These are phyloP conservation scores for Solea solea DNA, from an alignment of 2,113 vertebrate species.

Conservation along the genomic window DNA sequence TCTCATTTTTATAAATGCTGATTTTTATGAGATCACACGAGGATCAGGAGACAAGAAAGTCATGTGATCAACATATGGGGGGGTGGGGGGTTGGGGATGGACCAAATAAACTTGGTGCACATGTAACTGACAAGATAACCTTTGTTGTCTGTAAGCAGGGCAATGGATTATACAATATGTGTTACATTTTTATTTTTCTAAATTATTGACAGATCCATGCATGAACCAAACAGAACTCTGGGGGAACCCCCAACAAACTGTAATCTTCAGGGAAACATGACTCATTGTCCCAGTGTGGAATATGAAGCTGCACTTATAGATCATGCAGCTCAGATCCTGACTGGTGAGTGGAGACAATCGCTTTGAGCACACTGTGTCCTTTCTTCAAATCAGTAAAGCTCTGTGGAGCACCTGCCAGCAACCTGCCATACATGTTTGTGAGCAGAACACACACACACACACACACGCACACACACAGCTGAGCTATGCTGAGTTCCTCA, in stretches of 20 bases:
- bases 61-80: neutral
- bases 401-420: conserved; percentile 43
- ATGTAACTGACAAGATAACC: conserved; percentile 42
- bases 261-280: conserved; percentile 21
- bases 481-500: conserved; percentile 11
- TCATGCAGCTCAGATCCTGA: conserved; percentile 22
- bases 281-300: conserved; percentile 14
- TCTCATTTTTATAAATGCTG: neutral
- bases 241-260: neutral
- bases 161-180: neutral
- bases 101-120: conserved; percentile 27
- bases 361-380: conserved; percentile 9
- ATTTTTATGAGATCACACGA: conserved; percentile 43
- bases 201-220: too few species aligned
- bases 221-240: neutral
- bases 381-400: conserved; percentile 39
- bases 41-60: conserved; percentile 29
- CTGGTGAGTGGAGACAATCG: conserved; percentile 14
- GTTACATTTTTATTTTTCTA: neutral
- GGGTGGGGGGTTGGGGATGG: neutral
- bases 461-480: conserved; percentile 32
- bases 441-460: conserved; percentile 4
- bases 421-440: conserved; percentile 40
- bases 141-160: neutral
- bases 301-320: conserved; percentile 20